Base-by-base conservation (phyloP, 2,888 invertebrate species). In the Agrotis clavis region DNA sequence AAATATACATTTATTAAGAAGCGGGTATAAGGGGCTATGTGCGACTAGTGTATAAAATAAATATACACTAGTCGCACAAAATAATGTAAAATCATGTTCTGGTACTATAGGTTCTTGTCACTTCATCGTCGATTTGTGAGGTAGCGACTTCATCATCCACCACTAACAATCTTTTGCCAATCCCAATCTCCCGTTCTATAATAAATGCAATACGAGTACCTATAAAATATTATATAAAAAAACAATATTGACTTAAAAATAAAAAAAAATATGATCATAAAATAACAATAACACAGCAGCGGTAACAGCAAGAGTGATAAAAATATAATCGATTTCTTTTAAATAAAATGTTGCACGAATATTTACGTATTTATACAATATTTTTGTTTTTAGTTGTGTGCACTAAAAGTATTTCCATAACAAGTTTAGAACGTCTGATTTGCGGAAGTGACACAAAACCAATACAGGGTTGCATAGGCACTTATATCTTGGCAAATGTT, bases 401-500 rank as follows among this genome's bases (percentile, higher is more conserved):
- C 35, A 66, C 70, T 48, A 59, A 60, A 72, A 79, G 86, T 61
- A 79, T 90, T 74, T 84, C 82, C 18, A 57, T 84, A 35, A 78
- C 86, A 48, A 87, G 84, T 61, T 73, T 92, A 73, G 87, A 90
- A 25, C 85, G 78, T 2, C 86, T 93, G 18, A 73, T 77, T 19
- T 93, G 94, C 73, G 63, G 80, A 41, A 71, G 56, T 7, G 89
- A 87, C 71, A 21, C 4, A 48, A 70, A 81, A 19, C 50, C 81
- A 0, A 72, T 81, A 5, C 82, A 83, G 56, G 90, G 89, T 79
- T 94, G 93, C 71, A 65, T 92, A 30, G 94, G 93, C 6, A 90
- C 90, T 19, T 80, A 88, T 25, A 84, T 94, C 67, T 81, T 85
- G 45, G 84, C 89, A 1, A 87, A 88, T 60, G 79, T 90, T 53